These are phyloP conservation scores for Sympetrum striolatum DNA, from an alignment of 2,888 invertebrate genomes.

Conservation along the genomic window DNA sequence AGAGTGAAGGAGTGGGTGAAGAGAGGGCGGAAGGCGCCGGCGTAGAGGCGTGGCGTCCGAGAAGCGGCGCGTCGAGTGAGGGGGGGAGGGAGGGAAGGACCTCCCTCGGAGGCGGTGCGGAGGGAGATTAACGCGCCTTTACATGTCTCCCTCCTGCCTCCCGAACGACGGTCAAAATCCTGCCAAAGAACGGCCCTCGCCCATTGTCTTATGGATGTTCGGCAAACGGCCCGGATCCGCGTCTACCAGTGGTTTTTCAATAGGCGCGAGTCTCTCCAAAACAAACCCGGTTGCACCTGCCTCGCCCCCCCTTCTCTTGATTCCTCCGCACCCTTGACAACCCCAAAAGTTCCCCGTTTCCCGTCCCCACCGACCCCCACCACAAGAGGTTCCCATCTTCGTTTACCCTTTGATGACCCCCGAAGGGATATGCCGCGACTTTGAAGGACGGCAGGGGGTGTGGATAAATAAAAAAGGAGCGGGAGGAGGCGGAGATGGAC, in stretches of 20 bases:
- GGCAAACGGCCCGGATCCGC: not conserved
- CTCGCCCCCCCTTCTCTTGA: not conserved
- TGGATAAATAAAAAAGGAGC: not conserved
- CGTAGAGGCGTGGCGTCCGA: slow-evolving; percentile 30
- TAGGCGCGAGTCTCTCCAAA: not conserved
- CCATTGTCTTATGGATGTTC: not conserved
- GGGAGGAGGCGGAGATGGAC: slow-evolving; percentile 26
- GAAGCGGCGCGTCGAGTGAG: not conserved
- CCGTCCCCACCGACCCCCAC: not conserved
- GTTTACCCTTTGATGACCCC: not conserved
- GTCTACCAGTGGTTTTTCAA: not conserved
- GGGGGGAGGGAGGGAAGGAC: slow-evolving; percentile 13
- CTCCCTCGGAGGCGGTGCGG: not conserved
- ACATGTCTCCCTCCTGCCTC: not conserved
- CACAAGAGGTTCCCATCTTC: not conserved
- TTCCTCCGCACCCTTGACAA: not conserved
- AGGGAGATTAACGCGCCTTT: not conserved
- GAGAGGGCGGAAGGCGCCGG: slow-evolving; percentile 46
- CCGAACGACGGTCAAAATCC: not conserved
- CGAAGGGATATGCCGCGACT: not conserved
- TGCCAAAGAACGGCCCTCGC: not conserved
- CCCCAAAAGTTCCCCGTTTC: not conserved
- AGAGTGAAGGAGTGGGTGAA: slow-evolving; percentile 37
- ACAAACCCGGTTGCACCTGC: not conserved
- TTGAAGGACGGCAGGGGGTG: not conserved